Base-by-base conservation (phyloP, 2,113 vertebrate genomes). In the Stictonetta naevosa region DNA sequence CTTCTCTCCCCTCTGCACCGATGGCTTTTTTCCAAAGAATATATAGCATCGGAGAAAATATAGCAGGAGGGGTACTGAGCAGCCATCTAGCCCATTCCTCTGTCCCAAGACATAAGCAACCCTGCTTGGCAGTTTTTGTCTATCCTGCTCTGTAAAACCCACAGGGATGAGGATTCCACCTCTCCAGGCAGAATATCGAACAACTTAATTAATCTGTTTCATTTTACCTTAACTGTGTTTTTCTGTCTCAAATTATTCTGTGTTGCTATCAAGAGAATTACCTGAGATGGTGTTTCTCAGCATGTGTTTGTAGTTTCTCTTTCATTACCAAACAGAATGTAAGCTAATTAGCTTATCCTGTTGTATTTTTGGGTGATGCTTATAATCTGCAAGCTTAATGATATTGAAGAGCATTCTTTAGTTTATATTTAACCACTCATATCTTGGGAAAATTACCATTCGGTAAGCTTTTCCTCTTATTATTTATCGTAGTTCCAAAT, bases 21-120 rank as follows among this genome's bases (percentile, higher is more conserved):
- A 80, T 59, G 84, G 40, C 29, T 73, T 93, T 95, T 94, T 95
- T 93, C 74, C 86, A 66, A 23, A 60, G 38, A 79, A 13, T 52
- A 73, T 94, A 66, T 28, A 69, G 44, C 71, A 62, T 88, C 64
- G 52, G 46, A 83, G 76, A 29, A 93, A 90, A 83, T 74, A 16
- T 1, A 52, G 72, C 55, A 86, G 76, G 36, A 86, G 56, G 48
- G 50, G 63, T 72, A 18, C 60, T n/a, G 77, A 88, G 42, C 77
- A 75, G 64, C 67, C 62, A 46, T 63, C 60, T 33, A 46, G 60
- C 58, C 75, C 33, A 5, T 72, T 63, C 25, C 26, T 72, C 38
- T 89, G 42, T 71, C 77, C 52, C 33, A 72, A n/a, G 79, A 68
- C 20, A 20, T 56, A 75, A 73, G 78, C 71, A 85, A 1, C 42